Conservation (phyloP, 1,140 invertebrate genomes). For the Ceratoteleas bidentatus region DNA sequence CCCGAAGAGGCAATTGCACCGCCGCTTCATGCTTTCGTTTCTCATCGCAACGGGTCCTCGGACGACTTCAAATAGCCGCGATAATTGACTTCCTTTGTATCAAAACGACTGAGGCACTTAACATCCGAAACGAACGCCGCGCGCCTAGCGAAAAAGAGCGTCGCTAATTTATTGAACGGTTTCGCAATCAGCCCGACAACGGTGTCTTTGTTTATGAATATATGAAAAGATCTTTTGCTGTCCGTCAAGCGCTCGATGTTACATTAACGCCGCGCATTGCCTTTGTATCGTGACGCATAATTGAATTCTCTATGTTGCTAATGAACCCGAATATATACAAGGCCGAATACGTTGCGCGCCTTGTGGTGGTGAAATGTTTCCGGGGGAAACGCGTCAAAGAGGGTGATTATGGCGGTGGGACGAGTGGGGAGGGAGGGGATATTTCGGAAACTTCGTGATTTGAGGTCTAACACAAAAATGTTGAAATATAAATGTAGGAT, state of each 20-base stretch:
- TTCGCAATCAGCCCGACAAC: conserved; percentile 24
- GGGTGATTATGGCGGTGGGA: too few species aligned
- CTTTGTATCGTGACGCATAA: conserved; percentile 21
- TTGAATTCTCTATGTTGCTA: conserved; percentile 36
- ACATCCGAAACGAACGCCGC: background rate
- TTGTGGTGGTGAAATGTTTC: too few species aligned
- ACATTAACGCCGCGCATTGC: conserved; percentile 3
- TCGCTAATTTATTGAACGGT: conserved; percentile 32
- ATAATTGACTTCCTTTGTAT: conserved; percentile 7
- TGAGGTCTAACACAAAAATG: too few species aligned
- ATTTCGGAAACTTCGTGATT: too few species aligned
- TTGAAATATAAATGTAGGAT: too few species aligned
- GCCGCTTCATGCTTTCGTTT: too few species aligned
- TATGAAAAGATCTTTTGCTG: conserved; percentile 24
- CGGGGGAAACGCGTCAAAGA: too few species aligned
- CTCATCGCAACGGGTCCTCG: too few species aligned
- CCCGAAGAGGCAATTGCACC: too few species aligned
- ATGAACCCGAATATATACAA: conserved; percentile 15
- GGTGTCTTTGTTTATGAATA: conserved; percentile 38
- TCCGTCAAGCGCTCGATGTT: conserved; percentile 15
- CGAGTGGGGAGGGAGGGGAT: too few species aligned
- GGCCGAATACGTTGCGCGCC: too few species aligned
- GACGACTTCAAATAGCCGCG: too few species aligned
- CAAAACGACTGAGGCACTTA: background rate
- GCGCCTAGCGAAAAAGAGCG: conserved; percentile 4